Conservation (phyloP, 92 coral and sea anemone species). For the Porites lobata region DNA sequence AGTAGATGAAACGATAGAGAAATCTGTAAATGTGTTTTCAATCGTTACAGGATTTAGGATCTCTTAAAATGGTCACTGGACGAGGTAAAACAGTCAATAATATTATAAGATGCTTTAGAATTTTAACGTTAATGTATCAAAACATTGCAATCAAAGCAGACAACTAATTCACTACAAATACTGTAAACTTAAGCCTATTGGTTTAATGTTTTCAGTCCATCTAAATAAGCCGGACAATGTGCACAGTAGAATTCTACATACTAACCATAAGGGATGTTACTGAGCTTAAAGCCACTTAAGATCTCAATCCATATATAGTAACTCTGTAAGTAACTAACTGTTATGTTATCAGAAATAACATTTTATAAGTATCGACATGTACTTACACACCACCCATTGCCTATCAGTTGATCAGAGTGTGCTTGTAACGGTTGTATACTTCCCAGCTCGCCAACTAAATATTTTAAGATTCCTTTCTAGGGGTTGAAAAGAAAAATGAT, state of each 20-base stretch:
- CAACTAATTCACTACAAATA: neutral
- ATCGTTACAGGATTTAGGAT: neutral
- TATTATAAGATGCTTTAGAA: neutral
- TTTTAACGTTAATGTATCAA: neutral
- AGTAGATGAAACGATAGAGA: too few species aligned
- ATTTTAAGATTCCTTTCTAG: constrained; percentile 9
- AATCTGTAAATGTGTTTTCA: too few species aligned
- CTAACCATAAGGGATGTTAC: neutral
- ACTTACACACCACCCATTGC: neutral
- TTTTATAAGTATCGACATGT: neutral
- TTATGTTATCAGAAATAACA: neutral
- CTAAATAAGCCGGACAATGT: neutral
- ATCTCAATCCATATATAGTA: neutral
- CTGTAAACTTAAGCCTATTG: neutral
- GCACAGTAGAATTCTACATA: constrained; percentile 8
- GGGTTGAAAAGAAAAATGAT: constrained; percentile 47
- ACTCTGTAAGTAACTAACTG: constrained; percentile 1
- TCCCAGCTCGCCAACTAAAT: neutral
- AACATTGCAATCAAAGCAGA: neutral
- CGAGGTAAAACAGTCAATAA: constrained; percentile 27
- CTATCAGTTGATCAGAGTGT: constrained; percentile 12
- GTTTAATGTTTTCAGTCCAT: too few species aligned
- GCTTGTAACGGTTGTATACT: neutral
- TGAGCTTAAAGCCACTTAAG: neutral
- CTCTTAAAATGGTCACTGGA: constrained; percentile 35